phyloP scores from a whole-genome alignment of 2,888 invertebrate species.

The Salticus scenicus region DNA sequence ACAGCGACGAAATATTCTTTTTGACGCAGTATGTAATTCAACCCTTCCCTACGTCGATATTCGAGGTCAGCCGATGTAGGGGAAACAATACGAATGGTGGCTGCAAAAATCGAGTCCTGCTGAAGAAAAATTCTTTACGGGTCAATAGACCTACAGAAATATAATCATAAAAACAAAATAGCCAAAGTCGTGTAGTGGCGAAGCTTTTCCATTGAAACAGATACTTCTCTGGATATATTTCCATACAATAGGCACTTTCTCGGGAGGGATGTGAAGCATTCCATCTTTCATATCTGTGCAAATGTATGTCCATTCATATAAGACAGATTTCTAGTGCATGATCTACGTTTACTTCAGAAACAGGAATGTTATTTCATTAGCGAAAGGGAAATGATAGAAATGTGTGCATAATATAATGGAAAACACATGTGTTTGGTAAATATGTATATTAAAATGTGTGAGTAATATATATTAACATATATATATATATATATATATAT shows the following conservation, averaged over 20 bases:
- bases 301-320: neutral
- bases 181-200: neutral
- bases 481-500: too few species aligned
- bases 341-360: too few species aligned
- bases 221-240: neutral
- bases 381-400: too few species aligned
- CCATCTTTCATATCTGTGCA: neutral
- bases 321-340: neutral
- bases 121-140: neutral
- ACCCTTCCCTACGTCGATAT: neutral
- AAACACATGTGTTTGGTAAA: too few species aligned
- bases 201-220: neutral
- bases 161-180: neutral
- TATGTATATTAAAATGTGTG: too few species aligned
- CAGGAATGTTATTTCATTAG: too few species aligned
- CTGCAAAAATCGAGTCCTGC: neutral
- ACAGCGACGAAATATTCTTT: neutral
- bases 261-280: neutral
- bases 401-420: too few species aligned
- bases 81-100: neutral
- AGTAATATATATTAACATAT: too few species aligned
- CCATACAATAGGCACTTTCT: constrained; percentile 4
- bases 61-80: neutral
- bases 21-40: neutral
- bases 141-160: neutral